Base-by-base conservation (phyloP, 2,797 vertebrate species). In the Eulemur albifrons region DNA sequence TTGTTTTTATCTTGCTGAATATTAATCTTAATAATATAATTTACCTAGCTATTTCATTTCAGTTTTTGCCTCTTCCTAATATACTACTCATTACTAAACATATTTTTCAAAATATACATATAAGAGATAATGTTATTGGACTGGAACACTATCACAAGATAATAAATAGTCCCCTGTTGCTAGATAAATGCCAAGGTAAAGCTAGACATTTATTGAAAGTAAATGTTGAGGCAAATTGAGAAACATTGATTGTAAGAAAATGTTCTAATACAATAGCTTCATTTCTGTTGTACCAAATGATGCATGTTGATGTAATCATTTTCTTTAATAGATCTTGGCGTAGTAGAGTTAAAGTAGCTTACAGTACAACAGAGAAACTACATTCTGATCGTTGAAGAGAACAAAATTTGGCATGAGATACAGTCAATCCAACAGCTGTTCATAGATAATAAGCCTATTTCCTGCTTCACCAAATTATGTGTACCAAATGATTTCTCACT, bases 291-390 rank as follows among this genome's bases (percentile, higher is more conserved):
- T 86, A 79, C 85, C 96, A 97, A 98, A 97, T 83, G 61, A 94
- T 89, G 90, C 92, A 88, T 95, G 80, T 50, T 97, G 94, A 97
- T 95, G 43, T 88, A 97, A 97, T 96, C 59, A 96, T 95, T 97
- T 97, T 97, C 81, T 95, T 84, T 93, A 96, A 90, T 94, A 87
- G 65, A 95, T 95, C 52, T 95, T 81, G 35, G 59, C 94, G 45
- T 81, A 87, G 32, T 63, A 88, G 76, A 96, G 94, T 95, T 65
- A 96, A 97, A 95, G 80, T 90, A 96, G 35, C 54, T 95, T 90
- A 95, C 72, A 23, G 4, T 18, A 97, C 40, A 57, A 88, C 43
- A 90, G 21, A 84, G 61, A 79, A 95, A 6, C 25, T 90, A 43
- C 21, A 59, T 69, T 96, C 15, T 6, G 10, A 97, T 84, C 72